Evolutionary conservation across 23 tunicate genomes (phyloP).

Genomic region (Trididemnum clinides): DNA sequence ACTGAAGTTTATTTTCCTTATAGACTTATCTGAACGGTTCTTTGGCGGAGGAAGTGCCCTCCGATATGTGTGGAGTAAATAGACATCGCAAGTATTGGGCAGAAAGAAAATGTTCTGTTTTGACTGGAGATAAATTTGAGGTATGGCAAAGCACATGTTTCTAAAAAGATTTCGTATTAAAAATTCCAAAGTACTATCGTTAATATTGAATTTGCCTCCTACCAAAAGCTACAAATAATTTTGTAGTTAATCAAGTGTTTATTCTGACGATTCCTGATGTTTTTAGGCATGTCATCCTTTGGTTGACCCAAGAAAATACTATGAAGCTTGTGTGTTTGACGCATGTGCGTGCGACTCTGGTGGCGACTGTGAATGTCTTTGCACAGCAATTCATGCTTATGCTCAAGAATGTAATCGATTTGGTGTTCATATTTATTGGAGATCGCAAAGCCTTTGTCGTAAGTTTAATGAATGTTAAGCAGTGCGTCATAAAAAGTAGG

Average conservation of each 20-base stretch:
- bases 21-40: constrained; percentile 86
- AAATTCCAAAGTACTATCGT: too few relatives aligned
- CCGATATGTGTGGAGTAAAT: constrained; percentile 83
- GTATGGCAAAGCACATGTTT: too few relatives aligned
- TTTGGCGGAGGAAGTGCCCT: constrained; percentile 78
- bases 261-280: too few relatives aligned
- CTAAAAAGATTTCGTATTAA: too few relatives aligned
- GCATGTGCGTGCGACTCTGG: constrained; percentile 97
- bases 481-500: too few relatives aligned
- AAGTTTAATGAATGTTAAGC: too few relatives aligned
- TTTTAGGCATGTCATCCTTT: constrained; percentile 90
- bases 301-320: constrained; percentile 79
- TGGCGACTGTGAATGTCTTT: constrained; percentile 95
- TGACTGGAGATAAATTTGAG: constrained; percentile 81
- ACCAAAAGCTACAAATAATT: too few relatives aligned
- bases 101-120: constrained; percentile 87
- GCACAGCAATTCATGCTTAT: constrained; percentile 98
- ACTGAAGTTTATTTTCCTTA: neutral
- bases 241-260: too few relatives aligned
- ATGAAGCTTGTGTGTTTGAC: constrained; percentile 90
- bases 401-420: constrained; percentile 99
- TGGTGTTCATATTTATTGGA: constrained; percentile 99
- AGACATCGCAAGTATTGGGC: constrained; percentile 95
- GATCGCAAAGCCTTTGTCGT: constrained; percentile 97
- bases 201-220: too few relatives aligned